phyloP scores from a whole-genome alignment of 2,888 invertebrate species.

The Drosophila tanythrix region DNA sequence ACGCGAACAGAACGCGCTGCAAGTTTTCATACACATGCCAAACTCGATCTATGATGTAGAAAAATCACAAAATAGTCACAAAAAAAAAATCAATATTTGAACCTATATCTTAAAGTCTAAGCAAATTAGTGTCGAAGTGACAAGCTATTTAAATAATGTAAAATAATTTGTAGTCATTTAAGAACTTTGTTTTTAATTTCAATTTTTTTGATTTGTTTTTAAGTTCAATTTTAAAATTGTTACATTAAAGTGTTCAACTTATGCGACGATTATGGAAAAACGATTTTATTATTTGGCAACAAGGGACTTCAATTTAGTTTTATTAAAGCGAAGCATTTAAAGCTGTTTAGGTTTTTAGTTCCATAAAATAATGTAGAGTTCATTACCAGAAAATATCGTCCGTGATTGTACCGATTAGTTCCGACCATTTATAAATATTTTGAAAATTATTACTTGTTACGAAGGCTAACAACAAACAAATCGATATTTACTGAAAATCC shows the following conservation, averaged over 20 bases:
- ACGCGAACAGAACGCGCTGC: conserved; percentile 27
- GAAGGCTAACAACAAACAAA: background rate
- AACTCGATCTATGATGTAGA: background rate
- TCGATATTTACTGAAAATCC: background rate
- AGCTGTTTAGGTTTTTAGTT: background rate
- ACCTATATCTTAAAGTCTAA: background rate
- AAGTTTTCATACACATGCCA: conserved; percentile 23
- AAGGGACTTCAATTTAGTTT: background rate
- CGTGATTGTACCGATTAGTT: background rate
- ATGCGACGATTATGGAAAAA: background rate
- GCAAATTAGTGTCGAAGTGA: background rate
- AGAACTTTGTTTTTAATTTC: background rate
- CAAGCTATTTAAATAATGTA: background rate
- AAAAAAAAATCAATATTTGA: background rate
- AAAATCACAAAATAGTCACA: background rate
- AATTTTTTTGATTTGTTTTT: no score
- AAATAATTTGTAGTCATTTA: background rate
- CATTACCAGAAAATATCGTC: background rate
- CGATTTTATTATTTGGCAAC: no score
- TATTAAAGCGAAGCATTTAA: background rate
- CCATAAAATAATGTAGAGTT: background rate
- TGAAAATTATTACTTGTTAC: background rate
- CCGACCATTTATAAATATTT: background rate
- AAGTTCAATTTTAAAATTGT: background rate
- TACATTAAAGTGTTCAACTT: no score